A percentile compares a stretch with the other conserved stretches of the same genome.
Evolutionary conservation across 2,888 invertebrate genomes (phyloP).

Genomic region (Argyresthia goedartella): DNA sequence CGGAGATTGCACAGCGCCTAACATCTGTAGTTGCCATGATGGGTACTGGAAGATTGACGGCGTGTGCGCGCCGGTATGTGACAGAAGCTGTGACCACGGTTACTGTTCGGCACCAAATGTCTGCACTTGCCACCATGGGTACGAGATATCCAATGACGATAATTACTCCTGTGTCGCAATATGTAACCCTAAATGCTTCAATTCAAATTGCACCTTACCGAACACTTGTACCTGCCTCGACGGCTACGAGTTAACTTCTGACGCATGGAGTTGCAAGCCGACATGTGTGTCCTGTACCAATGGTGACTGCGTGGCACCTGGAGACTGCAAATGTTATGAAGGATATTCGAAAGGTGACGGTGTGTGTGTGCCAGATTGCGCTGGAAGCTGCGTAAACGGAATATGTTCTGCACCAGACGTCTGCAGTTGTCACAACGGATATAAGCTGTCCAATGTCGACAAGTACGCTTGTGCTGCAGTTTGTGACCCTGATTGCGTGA

Average conservation of each 20-base stretch:
- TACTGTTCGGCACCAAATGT: constrained; percentile 29
- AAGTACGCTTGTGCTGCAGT: constrained; percentile 18
- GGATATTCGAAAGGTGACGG: constrained; percentile 18
- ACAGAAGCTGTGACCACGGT: constrained; percentile 19
- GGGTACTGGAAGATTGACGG: constrained; percentile 9
- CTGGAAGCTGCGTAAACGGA: constrained; percentile 29
- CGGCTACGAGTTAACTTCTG: constrained; percentile 16
- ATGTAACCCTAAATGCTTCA: constrained; percentile 1
- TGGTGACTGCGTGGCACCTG: constrained; percentile 31
- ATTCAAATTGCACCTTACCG: background rate
- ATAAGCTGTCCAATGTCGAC: constrained; percentile 1
- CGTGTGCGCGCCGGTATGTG: constrained; percentile 6
- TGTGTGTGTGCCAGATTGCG: constrained; percentile 27
- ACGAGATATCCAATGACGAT: background rate
- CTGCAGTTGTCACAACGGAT: constrained; percentile 22
- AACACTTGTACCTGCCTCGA: constrained; percentile 14
- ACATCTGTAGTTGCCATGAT: constrained; percentile 13
- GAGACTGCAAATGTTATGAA: constrained; percentile 22
- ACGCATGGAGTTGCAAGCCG: constrained; percentile 18
- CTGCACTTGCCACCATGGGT: constrained; percentile 19
- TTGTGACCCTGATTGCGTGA: constrained; percentile 17
- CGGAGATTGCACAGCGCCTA: constrained; percentile 14
- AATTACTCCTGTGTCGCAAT: background rate
- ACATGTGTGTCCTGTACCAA: constrained; percentile 17
- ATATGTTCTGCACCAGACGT: constrained; percentile 18